Base-by-base conservation (phyloP, 2,888 invertebrate genomes). In the Aphrophora alni region DNA sequence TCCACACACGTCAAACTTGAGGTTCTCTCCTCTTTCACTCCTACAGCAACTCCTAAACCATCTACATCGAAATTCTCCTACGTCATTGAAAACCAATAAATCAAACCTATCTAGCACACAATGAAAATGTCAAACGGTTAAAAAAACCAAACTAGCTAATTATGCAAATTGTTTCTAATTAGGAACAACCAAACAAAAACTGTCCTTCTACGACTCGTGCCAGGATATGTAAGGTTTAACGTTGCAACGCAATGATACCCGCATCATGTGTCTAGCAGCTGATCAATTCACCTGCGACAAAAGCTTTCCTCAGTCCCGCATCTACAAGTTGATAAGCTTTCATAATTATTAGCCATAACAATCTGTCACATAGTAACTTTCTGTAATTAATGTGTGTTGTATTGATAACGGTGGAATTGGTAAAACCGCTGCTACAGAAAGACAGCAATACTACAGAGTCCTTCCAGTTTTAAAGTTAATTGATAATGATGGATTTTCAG, bases 231-330 rank as follows among this genome's bases (percentile, higher is more conserved):
- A 59, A 59, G 59, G 12, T 59, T 44, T 44, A 44, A 44, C 44
- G 44, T 44, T 21, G 21, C 59, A 59, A 59, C 59, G 59, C 59
- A 59, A 59, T 59, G 59, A 59, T 59, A 59, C 59, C 59, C 59
- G 59, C 59, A 59, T 59, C 44, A 59, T n/a, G 59, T 2, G 21
- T 21, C 59, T 59, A 59, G 59, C 59, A 59, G 59, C 59, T 59
- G 59, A 59, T 59, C 59, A 21, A 59, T 59, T 59, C 59, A 59
- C 59, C 59, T 59, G 59, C 59, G 59, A 59, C 59, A 59, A 59
- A n/a, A 59, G 59, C 59, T 59, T 59, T 59, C 59, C 59, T 59
- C 59, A 4, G 59, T 59, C 59, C 59, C 59, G 59, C 59, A 59
- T 59, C 59, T 59, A 59, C 59, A 59, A n/a, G 59, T 21, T 59